Evolutionary conservation across 2,113 vertebrate genomes (phyloP).

Genomic region (Choloepus hoffmanni): DNA sequence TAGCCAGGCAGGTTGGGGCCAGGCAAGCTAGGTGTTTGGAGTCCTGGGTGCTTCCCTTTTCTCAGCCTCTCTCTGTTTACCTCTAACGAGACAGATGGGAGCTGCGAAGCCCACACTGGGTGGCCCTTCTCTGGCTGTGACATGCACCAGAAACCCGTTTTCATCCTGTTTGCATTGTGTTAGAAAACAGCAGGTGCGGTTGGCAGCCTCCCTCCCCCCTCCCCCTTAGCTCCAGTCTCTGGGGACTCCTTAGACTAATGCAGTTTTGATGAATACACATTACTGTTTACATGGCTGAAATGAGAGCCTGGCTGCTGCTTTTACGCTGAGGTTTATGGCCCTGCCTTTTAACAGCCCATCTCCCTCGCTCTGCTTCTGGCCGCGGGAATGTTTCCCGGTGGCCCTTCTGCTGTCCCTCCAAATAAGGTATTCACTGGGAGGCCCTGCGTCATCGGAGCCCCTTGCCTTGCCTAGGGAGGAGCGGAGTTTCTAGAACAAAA

Average conservation of each 20-base stretch:
- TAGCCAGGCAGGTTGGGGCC: not conserved
- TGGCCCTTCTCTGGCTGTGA: not conserved
- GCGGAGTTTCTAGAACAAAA: not conserved
- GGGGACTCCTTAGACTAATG: conserved; percentile 74
- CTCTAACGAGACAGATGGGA: not conserved
- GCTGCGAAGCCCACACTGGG: not conserved
- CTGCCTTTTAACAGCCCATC: conserved; percentile 60
- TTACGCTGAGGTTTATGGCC: conserved; percentile 41
- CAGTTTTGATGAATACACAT: conserved; percentile 80
- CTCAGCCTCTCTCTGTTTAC: conserved; percentile 21
- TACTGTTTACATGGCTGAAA: conserved; percentile 69
- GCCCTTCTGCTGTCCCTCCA: conserved; percentile 17
- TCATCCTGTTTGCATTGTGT: conserved; percentile 20
- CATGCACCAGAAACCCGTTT: not conserved
- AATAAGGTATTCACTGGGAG: conserved; percentile 56
- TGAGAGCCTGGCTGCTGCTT: conserved; percentile 58
- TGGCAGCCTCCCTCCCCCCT: not conserved
- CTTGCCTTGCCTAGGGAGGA: not conserved
- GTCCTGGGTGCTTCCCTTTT: not conserved
- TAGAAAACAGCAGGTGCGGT: conserved; percentile 66
- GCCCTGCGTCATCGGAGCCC: accelerated
- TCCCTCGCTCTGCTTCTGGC: conserved; percentile 5
- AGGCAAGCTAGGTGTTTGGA: not conserved
- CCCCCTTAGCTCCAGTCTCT: not conserved
- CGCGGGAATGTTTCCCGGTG: not conserved